A percentile compares a stretch with the other conserved stretches of the same genome.
These are phyloP conservation scores for Sycophila sp. DNA, from an alignment of 1,140 invertebrate species.

Conservation along the genomic window DNA sequence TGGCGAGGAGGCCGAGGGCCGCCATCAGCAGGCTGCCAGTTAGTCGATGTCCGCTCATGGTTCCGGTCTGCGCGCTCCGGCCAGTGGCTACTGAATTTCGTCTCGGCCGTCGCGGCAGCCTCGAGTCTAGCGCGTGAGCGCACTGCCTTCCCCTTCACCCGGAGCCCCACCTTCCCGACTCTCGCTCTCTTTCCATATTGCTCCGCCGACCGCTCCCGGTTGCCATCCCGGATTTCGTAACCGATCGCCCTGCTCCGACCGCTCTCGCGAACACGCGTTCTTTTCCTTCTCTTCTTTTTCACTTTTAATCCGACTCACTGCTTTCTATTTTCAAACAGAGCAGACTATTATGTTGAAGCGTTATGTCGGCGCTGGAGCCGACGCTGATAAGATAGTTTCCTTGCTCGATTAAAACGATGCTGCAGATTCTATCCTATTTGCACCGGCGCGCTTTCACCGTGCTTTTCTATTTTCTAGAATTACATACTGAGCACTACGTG, in stretches of 20 bases:
- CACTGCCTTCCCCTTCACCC: conserved; percentile 47
- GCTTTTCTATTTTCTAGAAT: no score
- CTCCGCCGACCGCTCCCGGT: background rate
- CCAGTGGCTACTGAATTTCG: conserved; percentile 62
- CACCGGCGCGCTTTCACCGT: no score
- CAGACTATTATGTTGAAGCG: no score
- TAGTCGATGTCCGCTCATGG: conserved; percentile 54
- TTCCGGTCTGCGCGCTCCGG: conserved; percentile 53
- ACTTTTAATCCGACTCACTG: no score
- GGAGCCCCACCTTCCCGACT: conserved; percentile 46
- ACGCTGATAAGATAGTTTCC: no score
- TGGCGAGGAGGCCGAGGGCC: conserved; percentile 50
- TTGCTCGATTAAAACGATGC: no score
- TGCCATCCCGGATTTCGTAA: conserved; percentile 1
- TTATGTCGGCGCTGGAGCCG: no score
- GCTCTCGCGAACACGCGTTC: background rate
- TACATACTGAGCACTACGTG: no score
- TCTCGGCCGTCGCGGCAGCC: conserved; percentile 43
- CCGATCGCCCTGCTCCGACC: background rate
- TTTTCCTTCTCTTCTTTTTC: background rate
- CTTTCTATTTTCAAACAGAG: no score
- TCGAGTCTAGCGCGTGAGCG: conserved; percentile 22
- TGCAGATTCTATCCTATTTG: no score
- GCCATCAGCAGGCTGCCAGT: conserved; percentile 43
- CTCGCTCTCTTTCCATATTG: background rate